These are phyloP conservation scores for Octonoba sinensis DNA, from an alignment of 2,888 invertebrate genomes.

Conservation along the genomic window DNA sequence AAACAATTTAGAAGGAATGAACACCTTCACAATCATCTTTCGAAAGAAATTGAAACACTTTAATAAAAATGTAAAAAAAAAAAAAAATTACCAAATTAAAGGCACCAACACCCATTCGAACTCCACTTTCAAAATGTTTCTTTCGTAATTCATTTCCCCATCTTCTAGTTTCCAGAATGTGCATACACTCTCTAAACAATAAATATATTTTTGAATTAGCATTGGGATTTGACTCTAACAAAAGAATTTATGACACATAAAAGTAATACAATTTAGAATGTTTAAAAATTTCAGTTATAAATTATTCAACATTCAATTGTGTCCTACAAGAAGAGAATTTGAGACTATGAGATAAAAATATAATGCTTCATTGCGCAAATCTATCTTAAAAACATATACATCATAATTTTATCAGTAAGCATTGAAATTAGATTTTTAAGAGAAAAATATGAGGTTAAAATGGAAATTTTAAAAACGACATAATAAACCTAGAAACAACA, in stretches of 20 bases:
- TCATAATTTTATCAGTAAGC: too few species aligned
- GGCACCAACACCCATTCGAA: slow-evolving; percentile 92
- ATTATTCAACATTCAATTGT: too few species aligned
- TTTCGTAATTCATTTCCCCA: slow-evolving; percentile 78
- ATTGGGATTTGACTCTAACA: neutral
- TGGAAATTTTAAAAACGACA: too few species aligned
- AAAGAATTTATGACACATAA: neutral
- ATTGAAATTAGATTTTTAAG: too few species aligned
- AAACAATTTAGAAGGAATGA: neutral
- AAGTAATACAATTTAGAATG: neutral
- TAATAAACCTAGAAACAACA: too few species aligned
- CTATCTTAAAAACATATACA: too few species aligned
- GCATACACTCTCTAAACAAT: slow-evolving; percentile 84
- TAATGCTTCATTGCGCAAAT: too few species aligned
- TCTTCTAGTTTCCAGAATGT: slow-evolving; percentile 80
- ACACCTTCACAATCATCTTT: too few species aligned
- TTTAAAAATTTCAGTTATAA: neutral
- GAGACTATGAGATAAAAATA: too few species aligned
- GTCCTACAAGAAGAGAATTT: too few species aligned
- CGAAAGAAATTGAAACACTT: neutral
- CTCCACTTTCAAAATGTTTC: slow-evolving; percentile 87
- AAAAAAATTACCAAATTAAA: slow-evolving; percentile 80
- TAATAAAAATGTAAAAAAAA: neutral
- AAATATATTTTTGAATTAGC: neutral
- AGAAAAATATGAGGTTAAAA: too few species aligned